phyloP scores from a whole-genome alignment of 1,140 invertebrate genomes.

The Gyrodactylus bullatarudis region DNA sequence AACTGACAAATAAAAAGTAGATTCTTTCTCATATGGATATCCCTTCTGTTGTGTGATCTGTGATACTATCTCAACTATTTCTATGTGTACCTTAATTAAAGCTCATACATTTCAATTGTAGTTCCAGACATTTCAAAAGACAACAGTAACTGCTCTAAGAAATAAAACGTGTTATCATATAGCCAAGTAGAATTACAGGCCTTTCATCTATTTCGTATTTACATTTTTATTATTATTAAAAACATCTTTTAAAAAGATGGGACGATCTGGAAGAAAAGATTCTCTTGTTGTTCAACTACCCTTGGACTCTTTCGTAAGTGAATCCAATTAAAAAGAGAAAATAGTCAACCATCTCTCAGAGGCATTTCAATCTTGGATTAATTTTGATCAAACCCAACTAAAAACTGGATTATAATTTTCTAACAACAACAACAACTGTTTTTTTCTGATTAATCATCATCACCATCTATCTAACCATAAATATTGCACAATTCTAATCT shows the following conservation, averaged over 20 bases:
- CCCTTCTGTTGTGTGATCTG: neutral
- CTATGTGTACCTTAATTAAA: too few relatives aligned
- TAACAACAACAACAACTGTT: neutral
- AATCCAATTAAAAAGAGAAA: neutral
- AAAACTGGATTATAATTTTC: neutral
- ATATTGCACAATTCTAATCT: neutral
- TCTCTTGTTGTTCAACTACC: neutral
- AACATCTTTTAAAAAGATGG: neutral
- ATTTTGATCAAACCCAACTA: neutral
- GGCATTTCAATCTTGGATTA: neutral
- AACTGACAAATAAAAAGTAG: neutral
- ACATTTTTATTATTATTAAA: neutral
- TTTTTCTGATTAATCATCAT: neutral
- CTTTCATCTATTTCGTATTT: neutral
- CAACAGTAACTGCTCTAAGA: too few relatives aligned
- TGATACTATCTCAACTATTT: neutral
- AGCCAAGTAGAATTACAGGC: neutral
- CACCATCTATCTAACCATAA: neutral
- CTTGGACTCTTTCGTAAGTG: neutral
- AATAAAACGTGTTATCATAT: neutral
- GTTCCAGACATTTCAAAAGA: too few relatives aligned
- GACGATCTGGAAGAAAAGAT: neutral
- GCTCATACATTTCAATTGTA: too few relatives aligned
- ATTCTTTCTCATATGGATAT: neutral
- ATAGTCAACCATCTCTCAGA: neutral